Conservation (phyloP, 2,888 invertebrate species). For the Blomia tropicalis region DNA sequence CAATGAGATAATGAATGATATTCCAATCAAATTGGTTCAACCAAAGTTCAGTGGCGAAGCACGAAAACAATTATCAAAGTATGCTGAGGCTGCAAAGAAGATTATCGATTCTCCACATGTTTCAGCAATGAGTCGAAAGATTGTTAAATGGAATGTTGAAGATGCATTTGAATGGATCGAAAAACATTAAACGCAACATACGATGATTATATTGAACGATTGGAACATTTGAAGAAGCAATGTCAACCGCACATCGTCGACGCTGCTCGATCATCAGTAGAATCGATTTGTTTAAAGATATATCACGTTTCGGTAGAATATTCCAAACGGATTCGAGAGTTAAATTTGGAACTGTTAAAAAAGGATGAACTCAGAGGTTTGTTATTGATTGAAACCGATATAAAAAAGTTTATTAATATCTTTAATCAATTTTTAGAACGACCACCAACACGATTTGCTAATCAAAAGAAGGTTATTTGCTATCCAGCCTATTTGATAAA, state of each 20-base stretch:
- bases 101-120: constrained; percentile 87
- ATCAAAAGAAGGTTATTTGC: constrained; percentile 74
- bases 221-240: constrained; percentile 77
- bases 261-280: constrained; percentile 82
- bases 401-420: not conserved
- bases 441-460: constrained; percentile 15
- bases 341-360: constrained; percentile 64
- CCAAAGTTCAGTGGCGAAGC: constrained; percentile 92
- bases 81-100: constrained; percentile 90
- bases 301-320: constrained; percentile 80
- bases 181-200: constrained; percentile 81
- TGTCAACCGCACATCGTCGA: constrained; percentile 90
- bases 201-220: constrained; percentile 70
- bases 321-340: constrained; percentile 73
- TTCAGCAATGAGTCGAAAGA: constrained; percentile 80
- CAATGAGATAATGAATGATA: constrained; percentile 92
- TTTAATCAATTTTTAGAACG: not conserved
- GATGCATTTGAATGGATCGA: constrained; percentile 92
- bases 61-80: constrained; percentile 74
- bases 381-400: not conserved
- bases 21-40: constrained; percentile 84
- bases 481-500: constrained; percentile 80
- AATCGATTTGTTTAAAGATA: constrained; percentile 84
- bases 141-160: constrained; percentile 96
- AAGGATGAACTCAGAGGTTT: constrained; percentile 58